Evolutionary conservation across 2,113 vertebrate species (phyloP), one percentile per base, ranked within the genome.

Genomic region (Rhagologus leucostigma): DNA sequence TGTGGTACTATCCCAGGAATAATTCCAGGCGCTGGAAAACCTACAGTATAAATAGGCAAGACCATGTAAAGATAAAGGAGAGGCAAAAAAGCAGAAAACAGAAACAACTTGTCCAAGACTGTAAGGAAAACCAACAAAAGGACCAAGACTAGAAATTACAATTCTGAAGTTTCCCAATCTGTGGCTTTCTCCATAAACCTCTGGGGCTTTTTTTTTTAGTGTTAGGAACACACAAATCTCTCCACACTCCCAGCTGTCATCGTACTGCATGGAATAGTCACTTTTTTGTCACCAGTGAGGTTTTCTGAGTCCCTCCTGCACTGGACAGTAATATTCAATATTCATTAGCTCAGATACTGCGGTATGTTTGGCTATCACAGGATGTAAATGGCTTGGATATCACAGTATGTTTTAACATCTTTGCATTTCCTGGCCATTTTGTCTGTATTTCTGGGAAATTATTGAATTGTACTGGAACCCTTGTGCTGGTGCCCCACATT

Each of bases 1-100:
- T 91, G 56, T 90, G 80, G 64, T 95, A 47, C 71, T 85, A 59
- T 39, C 63, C 76, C 73, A 95, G 73, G 78, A 95, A 74, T 87
- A 90, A 71, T 89, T 87, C 73, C 80, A 87, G 84, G 89, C 89
- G 64, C 27, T 93, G 89, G 80, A 74, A 81, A 89, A 75, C 17
- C 64, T 81, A 49, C 39, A 84, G 30, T 52, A 44, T 59, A 89
- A 92, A 80, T 50, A 90, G 50, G 67, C 47, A 84, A 75, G 68
- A 75, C 52, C 56, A 64, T 68, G 37, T 68, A 84, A 91, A 87
- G 84, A 87, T 87, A 88, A 78, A 19, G 33, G 83, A 71, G 39
- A 42, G 33, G 33, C 17, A 29, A 70, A 64, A 73, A 8, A 69
- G 16, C 32, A 65, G 64, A 89, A 95, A 90, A 60, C 35, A 75